phyloP scores from a whole-genome alignment of 2,888 invertebrate genomes.

The Therioaphis trifolii region DNA sequence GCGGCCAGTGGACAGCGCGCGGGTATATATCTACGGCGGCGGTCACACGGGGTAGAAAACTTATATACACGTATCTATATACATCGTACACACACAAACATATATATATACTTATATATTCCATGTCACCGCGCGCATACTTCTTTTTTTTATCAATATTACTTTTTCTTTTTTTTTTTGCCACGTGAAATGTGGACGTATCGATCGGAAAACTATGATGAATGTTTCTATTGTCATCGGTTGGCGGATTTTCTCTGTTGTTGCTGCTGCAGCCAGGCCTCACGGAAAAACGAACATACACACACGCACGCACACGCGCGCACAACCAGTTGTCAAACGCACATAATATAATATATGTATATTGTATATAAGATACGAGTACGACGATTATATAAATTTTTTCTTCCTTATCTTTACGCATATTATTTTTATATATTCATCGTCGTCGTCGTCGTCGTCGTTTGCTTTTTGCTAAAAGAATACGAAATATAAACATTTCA shows the following conservation, averaged over 20 bases:
- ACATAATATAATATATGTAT: conserved; percentile 7
- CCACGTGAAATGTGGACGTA: background rate
- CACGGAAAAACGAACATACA: background rate
- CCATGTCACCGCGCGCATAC: background rate
- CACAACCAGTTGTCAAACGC: conserved; percentile 28
- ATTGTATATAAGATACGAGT: conserved; percentile 4
- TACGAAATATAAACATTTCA: background rate
- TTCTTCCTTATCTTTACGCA: background rate
- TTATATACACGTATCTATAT: too few relatives aligned
- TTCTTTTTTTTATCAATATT: background rate
- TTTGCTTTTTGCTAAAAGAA: background rate
- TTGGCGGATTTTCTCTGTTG: conserved; percentile 46
- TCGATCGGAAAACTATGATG: conserved; percentile 49
- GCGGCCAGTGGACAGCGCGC: too few relatives aligned
- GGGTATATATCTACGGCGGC: background rate
- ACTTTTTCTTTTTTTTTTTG: background rate
- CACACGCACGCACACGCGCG: background rate
- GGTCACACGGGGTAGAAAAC: background rate
- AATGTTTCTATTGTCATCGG: conserved; percentile 58
- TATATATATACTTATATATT: background rate
- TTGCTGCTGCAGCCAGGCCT: too few relatives aligned
- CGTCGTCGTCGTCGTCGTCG: too few relatives aligned
- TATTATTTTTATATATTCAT: background rate
- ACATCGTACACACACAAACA: too few relatives aligned
- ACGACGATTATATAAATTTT: too few relatives aligned